Percentiles rank a stretch among this genome's conserved stretches.
These are phyloP conservation scores for Poecilia picta DNA, from an alignment of 2,797 vertebrate species.

Conservation along the genomic window DNA sequence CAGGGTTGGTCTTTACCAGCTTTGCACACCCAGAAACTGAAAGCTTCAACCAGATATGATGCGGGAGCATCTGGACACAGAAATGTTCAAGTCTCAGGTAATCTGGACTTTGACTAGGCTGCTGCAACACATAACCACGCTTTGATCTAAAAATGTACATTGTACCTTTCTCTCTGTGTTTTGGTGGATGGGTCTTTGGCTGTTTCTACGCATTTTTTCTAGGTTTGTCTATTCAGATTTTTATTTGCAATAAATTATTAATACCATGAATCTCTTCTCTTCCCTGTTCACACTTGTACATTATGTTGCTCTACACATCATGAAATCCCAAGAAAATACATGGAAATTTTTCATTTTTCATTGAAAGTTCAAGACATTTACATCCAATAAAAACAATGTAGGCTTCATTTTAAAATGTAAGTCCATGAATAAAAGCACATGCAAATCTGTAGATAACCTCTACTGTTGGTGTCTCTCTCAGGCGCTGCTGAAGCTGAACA, in stretches of 20 bases:
- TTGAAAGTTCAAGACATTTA: not conserved
- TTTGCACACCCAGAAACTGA: not conserved
- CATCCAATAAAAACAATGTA: not conserved
- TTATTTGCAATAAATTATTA: not conserved
- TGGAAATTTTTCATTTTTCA: not conserved
- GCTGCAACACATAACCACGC: not conserved
- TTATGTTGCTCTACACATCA: not conserved
- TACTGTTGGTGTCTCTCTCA: conserved; percentile 33
- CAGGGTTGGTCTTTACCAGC: not conserved
- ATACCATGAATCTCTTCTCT: not conserved
- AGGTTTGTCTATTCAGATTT: not conserved
- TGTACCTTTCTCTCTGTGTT: not conserved
- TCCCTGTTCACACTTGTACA: not conserved
- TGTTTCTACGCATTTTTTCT: not conserved
- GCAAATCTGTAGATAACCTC: not conserved
- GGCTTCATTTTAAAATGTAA: not conserved
- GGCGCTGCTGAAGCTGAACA: conserved; percentile 81
- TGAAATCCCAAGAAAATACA: not conserved
- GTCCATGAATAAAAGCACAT: not conserved
- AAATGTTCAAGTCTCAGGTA: not conserved
- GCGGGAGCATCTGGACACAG: not conserved
- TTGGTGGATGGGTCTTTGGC: not conserved
- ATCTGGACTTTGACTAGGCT: not conserved
- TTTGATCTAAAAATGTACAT: not conserved
- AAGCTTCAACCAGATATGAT: not conserved